phyloP scores from a whole-genome alignment of 2,113 vertebrate species.

The Myxocyprinus asiaticus region DNA sequence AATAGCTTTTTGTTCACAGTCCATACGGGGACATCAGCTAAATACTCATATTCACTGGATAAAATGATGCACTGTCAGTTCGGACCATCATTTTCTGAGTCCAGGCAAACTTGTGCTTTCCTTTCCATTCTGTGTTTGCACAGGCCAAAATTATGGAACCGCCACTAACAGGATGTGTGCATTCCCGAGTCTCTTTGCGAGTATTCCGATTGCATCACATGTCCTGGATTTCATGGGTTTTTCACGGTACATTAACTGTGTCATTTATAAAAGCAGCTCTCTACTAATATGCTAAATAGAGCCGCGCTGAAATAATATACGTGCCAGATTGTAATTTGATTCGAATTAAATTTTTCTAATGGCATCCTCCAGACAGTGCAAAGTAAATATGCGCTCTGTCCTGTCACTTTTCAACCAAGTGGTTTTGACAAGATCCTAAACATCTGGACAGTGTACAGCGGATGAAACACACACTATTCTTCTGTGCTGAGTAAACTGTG shows the following conservation, averaged over 20 bases:
- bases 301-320: conserved; percentile 7
- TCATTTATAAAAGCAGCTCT: conserved; percentile 24
- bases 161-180: conserved; percentile 9
- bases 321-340: conserved; percentile 32
- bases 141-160: not conserved
- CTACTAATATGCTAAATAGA: conserved; percentile 17
- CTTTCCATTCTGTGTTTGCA: conserved; percentile 33
- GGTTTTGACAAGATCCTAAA: conserved; percentile 52
- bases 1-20: conserved; percentile 2
- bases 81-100: conserved; percentile 25
- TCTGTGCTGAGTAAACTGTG: conserved; percentile 38
- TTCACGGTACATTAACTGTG: conserved; percentile 7
- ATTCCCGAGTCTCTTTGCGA: conserved; percentile 8
- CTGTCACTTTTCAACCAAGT: conserved; percentile 42
- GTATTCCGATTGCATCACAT: conserved; percentile 21
- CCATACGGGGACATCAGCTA: conserved; percentile 3
- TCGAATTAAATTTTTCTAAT: conserved; percentile 27
- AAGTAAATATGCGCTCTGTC: conserved; percentile 29
- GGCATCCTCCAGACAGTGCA: conserved; percentile 40
- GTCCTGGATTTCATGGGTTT: conserved; percentile 25
- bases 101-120: conserved; percentile 34
- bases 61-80: conserved; percentile 12
- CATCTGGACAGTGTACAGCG: conserved; percentile 24
- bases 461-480: conserved; percentile 36
- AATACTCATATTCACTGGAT: conserved; percentile 13